Conservation (phyloP, 2,113 vertebrate species). For the Cromileptes altivelis region DNA sequence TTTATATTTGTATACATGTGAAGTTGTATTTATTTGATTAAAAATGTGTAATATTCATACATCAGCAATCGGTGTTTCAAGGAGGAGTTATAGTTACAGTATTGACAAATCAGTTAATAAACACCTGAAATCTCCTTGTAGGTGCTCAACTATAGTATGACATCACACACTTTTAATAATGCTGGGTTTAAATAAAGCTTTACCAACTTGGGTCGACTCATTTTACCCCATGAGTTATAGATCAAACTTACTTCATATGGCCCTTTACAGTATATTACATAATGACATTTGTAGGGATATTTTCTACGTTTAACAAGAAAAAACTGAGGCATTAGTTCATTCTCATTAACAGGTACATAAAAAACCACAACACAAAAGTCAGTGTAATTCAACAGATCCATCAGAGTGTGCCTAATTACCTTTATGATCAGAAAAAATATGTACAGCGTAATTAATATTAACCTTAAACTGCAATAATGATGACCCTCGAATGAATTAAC, state of each 20-base stretch:
- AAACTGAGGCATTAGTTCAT: slow-evolving; percentile 22
- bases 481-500: slow-evolving; percentile 22
- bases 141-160: background rate
- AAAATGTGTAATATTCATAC: background rate
- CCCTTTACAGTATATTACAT: background rate
- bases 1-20: background rate
- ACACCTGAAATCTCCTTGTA: background rate
- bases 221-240: background rate
- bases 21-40: background rate
- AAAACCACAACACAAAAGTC: background rate
- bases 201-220: background rate
- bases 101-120: background rate
- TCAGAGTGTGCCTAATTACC: background rate
- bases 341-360: slow-evolving; percentile 14
- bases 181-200: background rate
- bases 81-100: background rate
- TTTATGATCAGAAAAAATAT: slow-evolving; percentile 14
- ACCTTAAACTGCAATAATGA: background rate
- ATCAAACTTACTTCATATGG: background rate
- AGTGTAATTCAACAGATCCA: slow-evolving; percentile 16
- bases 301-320: background rate
- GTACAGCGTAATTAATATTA: background rate
- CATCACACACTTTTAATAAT: background rate
- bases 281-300: background rate
- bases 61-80: background rate